Percentiles rank a stretch among this genome's conserved stretches.
Evolutionary conservation across 1,140 invertebrate genomes (phyloP).

Genomic region (Neodiprion virginianus): DNA sequence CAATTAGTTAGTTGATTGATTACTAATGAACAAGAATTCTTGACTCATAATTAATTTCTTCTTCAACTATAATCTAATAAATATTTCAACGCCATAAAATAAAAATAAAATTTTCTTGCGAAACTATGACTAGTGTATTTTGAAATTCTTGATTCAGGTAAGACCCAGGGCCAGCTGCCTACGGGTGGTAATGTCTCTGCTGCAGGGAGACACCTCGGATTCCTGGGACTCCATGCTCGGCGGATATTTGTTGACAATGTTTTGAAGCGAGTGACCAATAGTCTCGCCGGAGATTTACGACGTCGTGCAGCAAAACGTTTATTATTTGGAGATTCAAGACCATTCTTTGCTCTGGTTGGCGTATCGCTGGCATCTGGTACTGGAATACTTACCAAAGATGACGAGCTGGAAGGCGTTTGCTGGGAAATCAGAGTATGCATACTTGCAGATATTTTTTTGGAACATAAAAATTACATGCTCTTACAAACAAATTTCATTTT

Average conservation of each 20-base stretch:
- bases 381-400: conserved; percentile 79
- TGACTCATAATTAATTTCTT: too few species aligned
- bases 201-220: conserved; percentile 55
- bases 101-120: too few species aligned
- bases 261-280: conserved; percentile 72
- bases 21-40: too few species aligned
- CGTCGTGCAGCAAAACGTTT: conserved; percentile 68
- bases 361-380: conserved; percentile 76
- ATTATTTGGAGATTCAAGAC: conserved; percentile 74
- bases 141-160: conserved; percentile 37
- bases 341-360: conserved; percentile 79
- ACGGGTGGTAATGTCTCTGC: conserved; percentile 47
- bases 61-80: too few species aligned
- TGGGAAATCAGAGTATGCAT: conserved; percentile 75
- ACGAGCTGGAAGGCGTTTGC: conserved; percentile 80
- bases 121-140: too few species aligned
- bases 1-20: too few species aligned
- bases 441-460: background rate
- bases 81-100: too few species aligned
- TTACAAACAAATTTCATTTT: too few species aligned
- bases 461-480: too few species aligned
- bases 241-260: conserved; percentile 74
- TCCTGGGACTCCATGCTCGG: conserved; percentile 68
- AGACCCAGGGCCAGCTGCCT: conserved; percentile 52
- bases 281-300: conserved; percentile 68